These are phyloP conservation scores for Dasysyrphus tricinctus DNA, from an alignment of 2,888 invertebrate genomes.

Conservation along the genomic window DNA sequence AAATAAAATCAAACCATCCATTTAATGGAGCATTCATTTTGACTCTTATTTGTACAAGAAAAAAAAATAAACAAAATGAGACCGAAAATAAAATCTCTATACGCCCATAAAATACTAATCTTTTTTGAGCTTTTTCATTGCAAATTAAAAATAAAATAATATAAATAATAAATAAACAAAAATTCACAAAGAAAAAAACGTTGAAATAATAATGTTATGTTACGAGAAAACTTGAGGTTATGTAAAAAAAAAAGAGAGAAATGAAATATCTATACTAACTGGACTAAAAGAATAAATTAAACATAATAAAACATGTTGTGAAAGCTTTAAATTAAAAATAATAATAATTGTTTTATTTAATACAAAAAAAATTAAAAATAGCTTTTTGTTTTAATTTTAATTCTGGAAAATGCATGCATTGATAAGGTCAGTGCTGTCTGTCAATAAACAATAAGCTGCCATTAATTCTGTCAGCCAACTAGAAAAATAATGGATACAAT, in stretches of 20 bases:
- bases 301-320: conserved; percentile 76
- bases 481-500: too few species aligned
- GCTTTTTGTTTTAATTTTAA: not conserved
- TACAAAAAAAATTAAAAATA: conserved; percentile 38
- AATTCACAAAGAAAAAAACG: conserved; percentile 23
- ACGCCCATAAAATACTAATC: conserved; percentile 61
- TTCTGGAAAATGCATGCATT: not conserved
- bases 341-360: conserved; percentile 72
- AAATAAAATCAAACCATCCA: conserved; percentile 26
- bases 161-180: conserved; percentile 35
- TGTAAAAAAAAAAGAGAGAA: conserved; percentile 23
- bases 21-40: conserved; percentile 29
- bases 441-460: too few species aligned
- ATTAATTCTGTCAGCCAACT: too few species aligned
- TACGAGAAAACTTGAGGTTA: conserved; percentile 22
- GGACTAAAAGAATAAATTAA: conserved; percentile 50
- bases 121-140: conserved; percentile 73
- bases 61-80: conserved; percentile 25
- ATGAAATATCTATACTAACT: conserved; percentile 37
- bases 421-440: too few species aligned
- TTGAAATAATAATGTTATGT: conserved; percentile 27
- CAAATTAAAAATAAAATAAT: conserved; percentile 54
- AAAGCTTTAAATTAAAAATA: conserved; percentile 76
- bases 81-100: conserved; percentile 38
- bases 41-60: conserved; percentile 53